Conservation (phyloP, 2,113 vertebrate species). For the Thalassoma bifasciatum region DNA sequence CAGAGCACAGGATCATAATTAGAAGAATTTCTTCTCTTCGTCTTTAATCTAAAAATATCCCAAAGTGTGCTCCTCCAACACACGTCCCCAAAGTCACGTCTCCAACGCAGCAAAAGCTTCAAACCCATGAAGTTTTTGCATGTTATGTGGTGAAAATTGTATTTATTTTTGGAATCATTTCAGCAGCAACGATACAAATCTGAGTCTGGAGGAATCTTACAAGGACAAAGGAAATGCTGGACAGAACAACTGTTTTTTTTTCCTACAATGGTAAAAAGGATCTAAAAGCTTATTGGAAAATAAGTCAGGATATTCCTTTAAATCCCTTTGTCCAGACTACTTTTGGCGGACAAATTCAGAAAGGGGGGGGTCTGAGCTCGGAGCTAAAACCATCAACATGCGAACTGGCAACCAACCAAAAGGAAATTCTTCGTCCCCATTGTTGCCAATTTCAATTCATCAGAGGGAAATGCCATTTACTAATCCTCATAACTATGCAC, state of each 20-base stretch:
- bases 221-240: neutral
- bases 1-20: neutral
- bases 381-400: conserved; percentile 40
- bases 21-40: neutral
- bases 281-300: neutral
- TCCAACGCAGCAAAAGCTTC: no score
- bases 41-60: neutral
- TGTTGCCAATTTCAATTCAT: conserved; percentile 62
- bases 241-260: no score
- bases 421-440: conserved; percentile 64
- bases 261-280: neutral
- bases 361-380: neutral
- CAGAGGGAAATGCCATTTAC: conserved; percentile 62
- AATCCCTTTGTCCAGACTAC: neutral
- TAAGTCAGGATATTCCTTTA: neutral
- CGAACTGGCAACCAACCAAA: conserved; percentile 53
- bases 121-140: neutral
- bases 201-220: neutral
- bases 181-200: neutral
- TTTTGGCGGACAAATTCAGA: conserved; percentile 2
- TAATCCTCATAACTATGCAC: conserved; percentile 59
- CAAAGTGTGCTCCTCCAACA: neutral
- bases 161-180: neutral
- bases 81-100: neutral
- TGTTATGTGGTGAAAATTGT: neutral